Base-by-base conservation (phyloP, 2,113 vertebrate genomes). In the Perca flavescens region DNA sequence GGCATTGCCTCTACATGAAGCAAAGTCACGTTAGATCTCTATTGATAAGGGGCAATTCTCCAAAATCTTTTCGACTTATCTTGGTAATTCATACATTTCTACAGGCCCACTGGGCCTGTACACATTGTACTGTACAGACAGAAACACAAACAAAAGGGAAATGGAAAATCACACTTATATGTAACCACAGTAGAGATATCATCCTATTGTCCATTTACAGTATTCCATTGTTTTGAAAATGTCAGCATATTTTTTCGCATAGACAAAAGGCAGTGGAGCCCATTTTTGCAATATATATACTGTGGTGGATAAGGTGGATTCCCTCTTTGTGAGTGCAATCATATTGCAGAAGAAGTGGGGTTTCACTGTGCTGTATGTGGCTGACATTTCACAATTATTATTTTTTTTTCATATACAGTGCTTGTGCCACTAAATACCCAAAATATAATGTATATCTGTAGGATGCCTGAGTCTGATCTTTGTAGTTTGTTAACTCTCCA, bases 161-260 rank as follows among this genome's bases (percentile, higher is more conserved):
- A 66, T 43, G 46, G 22, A 43, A 77, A 79, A 73, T 36, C 6
- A 36, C 31, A 63, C 46, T 25, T 15, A 9, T 13, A 71, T 34
- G 57, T 34, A 63, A 46, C 14, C 15, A 31, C 13, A 53, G 19
- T 19, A 49, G 43, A 74, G n/a, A 6, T 69, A 57, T 57, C 31
- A 58, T 70, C 17, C 31, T 28, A 66, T 11, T 74, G 40, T 56
- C 61, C 25, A 34, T 54, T 10, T 67, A 16, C 49, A 46, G 4
- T 36, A 31, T 52, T 62, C 16, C 1, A 40, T 52, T 69, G 36
- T 54, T 75, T 80, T 80, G 22, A 83, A 70, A 62, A 70, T 63
- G 6, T 13, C 16, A 46, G 28, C 46, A 75, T 60, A 21, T 58
- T 54, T 78, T 83, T 49, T 15, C 15, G 31, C 57, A 76, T 22